Base-by-base conservation (phyloP, 2,888 invertebrate species). In the Prosopocoilus inquinatus region DNA sequence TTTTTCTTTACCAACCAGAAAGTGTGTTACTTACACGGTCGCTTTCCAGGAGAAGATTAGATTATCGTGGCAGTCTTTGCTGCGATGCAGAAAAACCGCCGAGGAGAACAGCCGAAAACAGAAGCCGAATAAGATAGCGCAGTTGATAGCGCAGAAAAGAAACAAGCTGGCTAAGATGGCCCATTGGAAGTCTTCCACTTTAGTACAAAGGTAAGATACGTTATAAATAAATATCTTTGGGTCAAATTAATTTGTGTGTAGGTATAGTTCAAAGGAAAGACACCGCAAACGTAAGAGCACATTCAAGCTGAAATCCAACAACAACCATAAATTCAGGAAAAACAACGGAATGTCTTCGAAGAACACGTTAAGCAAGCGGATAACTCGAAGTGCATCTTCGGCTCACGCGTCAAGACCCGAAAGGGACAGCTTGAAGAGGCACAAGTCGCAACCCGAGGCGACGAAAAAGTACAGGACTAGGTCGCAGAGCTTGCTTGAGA, bases 81-180 rank as follows among this genome's bases (percentile, higher is more conserved):
- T 63, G 33, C 70, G 68, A 44, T 64, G 63, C 34, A 68, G 65
- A 38, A 80, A 78, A 66, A 75, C 79, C 61, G 67, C 64, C 53
- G 72, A 72, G 55, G 67, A 79, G 64, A 64, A 58, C 46, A 68
- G 64, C 51, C 72, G 69, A 50, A 75, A 73, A 60, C 70, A 73
- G 35, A 78, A 77, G 63, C 72, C 75, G 0, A 90, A 89, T 73
- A 81, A 88, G 59, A 84, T 90, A 66, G 87, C 88, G 13, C 86
- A 87, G 62, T 75, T 90, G 47, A 89, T 90, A 53, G 86, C 88
- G 2, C 85, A 88, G 59, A 86, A 90, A 52, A 83, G 88, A 47
- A 82, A 84, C 44, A 86, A 87, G 52, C 78, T 88, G 36, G 78
- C 84, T 47, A 84, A 85, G 58, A 75, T 85, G 65, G 85, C 88